Evolutionary conservation across 2,113 vertebrate genomes (phyloP).

Genomic region (Centropus unirufus): DNA sequence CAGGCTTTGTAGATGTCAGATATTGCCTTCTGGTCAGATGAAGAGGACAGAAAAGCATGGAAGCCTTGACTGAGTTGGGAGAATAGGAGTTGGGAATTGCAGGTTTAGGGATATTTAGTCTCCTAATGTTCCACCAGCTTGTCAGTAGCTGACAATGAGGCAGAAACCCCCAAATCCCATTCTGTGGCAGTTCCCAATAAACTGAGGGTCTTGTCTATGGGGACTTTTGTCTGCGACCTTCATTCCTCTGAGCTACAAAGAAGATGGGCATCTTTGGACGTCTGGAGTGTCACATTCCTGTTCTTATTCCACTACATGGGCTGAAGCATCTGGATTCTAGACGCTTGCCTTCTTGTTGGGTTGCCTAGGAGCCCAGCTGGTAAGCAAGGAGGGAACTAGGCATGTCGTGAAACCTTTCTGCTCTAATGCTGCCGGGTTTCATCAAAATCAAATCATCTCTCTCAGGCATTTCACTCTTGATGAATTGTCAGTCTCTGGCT

Average conservation of each 20-base stretch:
- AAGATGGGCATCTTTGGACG: neutral
- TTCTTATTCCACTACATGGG: neutral
- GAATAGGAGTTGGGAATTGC: neutral
- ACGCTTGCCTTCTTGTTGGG: neutral
- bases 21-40: neutral
- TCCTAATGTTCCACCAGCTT: neutral
- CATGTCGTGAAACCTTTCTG: neutral
- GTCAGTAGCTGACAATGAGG: neutral
- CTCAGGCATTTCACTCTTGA: neutral
- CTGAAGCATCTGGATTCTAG: neutral
- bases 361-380: conserved; percentile 14
- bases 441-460: neutral
- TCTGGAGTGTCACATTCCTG: neutral
- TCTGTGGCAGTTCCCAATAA: neutral
- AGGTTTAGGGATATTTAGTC: neutral
- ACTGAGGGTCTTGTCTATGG: neutral
- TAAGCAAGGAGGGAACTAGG: neutral
- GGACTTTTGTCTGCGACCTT: neutral
- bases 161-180: neutral
- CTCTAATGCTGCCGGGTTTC: neutral
- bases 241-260: neutral
- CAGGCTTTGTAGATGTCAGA: neutral
- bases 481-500: neutral
- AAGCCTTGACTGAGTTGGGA: neutral
- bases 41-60: neutral